These are phyloP conservation scores for Salpingus planirostris DNA, from an alignment of 2,888 invertebrate genomes.

Conservation along the genomic window DNA sequence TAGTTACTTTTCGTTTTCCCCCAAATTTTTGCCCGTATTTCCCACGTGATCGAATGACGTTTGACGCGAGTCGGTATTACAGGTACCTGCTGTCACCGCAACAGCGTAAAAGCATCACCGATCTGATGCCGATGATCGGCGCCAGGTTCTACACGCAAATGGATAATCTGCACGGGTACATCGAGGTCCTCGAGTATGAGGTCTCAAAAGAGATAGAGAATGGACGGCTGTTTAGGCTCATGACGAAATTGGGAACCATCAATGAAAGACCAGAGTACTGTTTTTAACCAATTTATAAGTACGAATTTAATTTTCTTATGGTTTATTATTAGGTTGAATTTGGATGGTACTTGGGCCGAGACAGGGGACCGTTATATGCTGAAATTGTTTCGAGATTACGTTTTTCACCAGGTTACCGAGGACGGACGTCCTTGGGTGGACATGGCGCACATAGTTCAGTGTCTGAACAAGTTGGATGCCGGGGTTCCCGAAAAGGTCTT, in stretches of 20 bases:
- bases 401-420: slow-evolving; percentile 91
- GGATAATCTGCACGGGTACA: slow-evolving; percentile 79
- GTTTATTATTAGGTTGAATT: slow-evolving; percentile 60
- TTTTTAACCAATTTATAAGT: too few relatives aligned
- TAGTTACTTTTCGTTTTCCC: too few relatives aligned
- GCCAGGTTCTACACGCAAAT: slow-evolving; percentile 94
- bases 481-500: slow-evolving; percentile 71
- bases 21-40: too few relatives aligned
- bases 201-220: slow-evolving; percentile 91
- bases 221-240: slow-evolving; percentile 80
- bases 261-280: slow-evolving; percentile 88
- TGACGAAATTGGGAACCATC: slow-evolving; percentile 87
- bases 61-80: slow-evolving; percentile 31
- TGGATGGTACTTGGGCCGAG: slow-evolving; percentile 94
- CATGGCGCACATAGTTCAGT: slow-evolving; percentile 88
- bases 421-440: slow-evolving; percentile 95
- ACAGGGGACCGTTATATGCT: slow-evolving; percentile 97
- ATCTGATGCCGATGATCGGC: slow-evolving; percentile 99
- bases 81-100: slow-evolving; percentile 64
- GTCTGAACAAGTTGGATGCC: slow-evolving; percentile 86
- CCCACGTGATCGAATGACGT: slow-evolving; percentile 15
- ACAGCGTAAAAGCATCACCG: slow-evolving; percentile 73
- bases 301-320: too few relatives aligned
- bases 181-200: slow-evolving; percentile 85
- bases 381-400: slow-evolving; percentile 93